Evolutionary conservation across 2,113 vertebrate species (phyloP).

Genomic region (Alaudala cheleensis): DNA sequence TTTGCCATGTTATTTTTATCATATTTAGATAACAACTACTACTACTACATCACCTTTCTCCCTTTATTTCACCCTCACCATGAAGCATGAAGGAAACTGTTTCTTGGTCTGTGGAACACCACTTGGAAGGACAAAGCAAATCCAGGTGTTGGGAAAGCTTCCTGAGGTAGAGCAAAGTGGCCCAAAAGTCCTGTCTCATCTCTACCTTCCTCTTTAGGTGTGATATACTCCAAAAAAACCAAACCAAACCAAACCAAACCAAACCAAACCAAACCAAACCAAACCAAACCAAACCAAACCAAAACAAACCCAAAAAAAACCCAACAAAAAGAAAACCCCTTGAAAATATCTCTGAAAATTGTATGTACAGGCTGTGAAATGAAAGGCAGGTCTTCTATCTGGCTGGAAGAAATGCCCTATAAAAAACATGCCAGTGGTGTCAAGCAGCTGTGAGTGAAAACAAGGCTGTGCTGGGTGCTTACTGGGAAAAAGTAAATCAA

Average conservation of each 20-base stretch:
- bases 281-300: too few species aligned
- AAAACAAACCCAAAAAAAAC: too few species aligned
- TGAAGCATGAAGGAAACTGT: background rate
- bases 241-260: too few species aligned
- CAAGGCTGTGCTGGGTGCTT: background rate
- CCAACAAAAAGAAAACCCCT: background rate
- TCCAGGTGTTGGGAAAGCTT: background rate
- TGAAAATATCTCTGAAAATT: background rate
- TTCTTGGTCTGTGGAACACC: background rate
- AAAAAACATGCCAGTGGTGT: background rate
- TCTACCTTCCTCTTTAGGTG: background rate
- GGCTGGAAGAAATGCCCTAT: background rate
- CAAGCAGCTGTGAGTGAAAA: background rate
- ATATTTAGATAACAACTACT: background rate
- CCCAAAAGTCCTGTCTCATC: background rate
- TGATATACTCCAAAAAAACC: too few species aligned
- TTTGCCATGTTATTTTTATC: background rate
- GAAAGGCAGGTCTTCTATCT: background rate
- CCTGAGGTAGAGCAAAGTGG: background rate
- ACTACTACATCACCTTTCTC: background rate
- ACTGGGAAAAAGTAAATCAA: background rate
- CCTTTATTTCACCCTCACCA: background rate
- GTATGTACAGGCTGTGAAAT: background rate
- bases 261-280: too few species aligned
- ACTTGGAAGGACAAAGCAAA: background rate